Evolutionary conservation across 2,113 vertebrate species (phyloP), one percentile per base, ranked within the genome.

Genomic region (Mastomys natalensis): DNA sequence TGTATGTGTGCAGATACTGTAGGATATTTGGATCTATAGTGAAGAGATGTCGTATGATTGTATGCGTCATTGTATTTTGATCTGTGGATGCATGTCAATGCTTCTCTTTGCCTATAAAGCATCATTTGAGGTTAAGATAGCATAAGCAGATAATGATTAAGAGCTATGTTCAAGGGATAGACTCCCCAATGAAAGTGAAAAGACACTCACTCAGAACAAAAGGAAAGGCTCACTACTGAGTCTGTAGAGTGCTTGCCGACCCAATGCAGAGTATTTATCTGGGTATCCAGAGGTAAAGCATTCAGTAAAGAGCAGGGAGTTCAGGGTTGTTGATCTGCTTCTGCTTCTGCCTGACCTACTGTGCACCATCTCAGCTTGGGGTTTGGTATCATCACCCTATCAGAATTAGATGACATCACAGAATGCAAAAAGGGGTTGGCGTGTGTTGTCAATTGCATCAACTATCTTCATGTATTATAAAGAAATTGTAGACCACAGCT

Each of bases 101-200:
- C 94, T 84, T 92, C 48, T 68, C 64, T 80, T 94, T 66, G 29
- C 64, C 64, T 31, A 66, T 66, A 0, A 66, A 31, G 29, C 64
- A 66, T 31, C 64, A 66, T 66, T 31, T 84, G 60, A 34, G 73
- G 84, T 26, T 73, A 84, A 97, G 11, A 70, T 94, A 89, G 73
- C 91, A 70, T 81, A 86, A 78, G 53, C 90, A 82, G 48, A 68
- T 87, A 88, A 45, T 77, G 53, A 76, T 73, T 43, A 70, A 76
- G 80, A 81, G 34, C 37, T 68, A 66, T 58, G 45, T 82, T 93
- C 86, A 22, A 34, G 53, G 55, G 13, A 16, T 1, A 12, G 81
- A 81, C 92, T 96, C 37, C 51, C 2, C 19, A 80, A 89, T 62
- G 77, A n/a, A 66, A 64, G 81, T 45, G 31, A 84, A n/a, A 70